Percentiles rank a stretch among this genome's conserved stretches.
Evolutionary conservation across 2,888 invertebrate genomes (phyloP).

Genomic region (Nephrotoma appendiculata): DNA sequence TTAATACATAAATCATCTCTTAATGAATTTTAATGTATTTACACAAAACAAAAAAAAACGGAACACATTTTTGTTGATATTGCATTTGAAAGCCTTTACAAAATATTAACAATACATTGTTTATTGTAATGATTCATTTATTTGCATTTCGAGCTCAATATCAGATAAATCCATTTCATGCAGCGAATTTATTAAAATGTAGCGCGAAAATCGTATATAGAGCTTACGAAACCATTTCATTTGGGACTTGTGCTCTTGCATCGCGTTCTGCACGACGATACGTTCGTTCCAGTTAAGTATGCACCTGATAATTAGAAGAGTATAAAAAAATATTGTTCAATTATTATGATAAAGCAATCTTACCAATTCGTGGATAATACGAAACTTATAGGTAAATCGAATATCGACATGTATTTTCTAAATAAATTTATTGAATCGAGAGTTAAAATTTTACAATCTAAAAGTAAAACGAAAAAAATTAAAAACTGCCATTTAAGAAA

Average conservation of each 20-base stretch:
- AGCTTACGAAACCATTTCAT: conserved; percentile 88
- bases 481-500: background rate
- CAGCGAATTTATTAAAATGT: conserved; percentile 80
- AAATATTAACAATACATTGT: background rate
- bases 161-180: conserved; percentile 59
- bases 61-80: background rate
- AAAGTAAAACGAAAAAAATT: conserved; percentile 20
- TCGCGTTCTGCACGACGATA: conserved; percentile 51
- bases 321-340: background rate
- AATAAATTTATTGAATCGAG: conserved; percentile 73
- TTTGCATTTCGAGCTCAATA: conserved; percentile 58
- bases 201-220: conserved; percentile 79
- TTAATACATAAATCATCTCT: background rate
- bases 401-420: conserved; percentile 69
- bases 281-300: conserved; percentile 48
- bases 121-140: conserved; percentile 33
- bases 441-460: conserved; percentile 70
- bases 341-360: conserved; percentile 17
- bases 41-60: background rate
- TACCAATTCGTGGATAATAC: conserved; percentile 64
- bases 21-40: background rate
- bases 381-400: conserved; percentile 73
- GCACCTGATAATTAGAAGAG: conserved; percentile 37
- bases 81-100: background rate
- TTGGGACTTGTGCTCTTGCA: conserved; percentile 81